Evolutionary conservation across 2,797 vertebrate genomes (phyloP).

Genomic region (Dendrocincla tyrannina): DNA sequence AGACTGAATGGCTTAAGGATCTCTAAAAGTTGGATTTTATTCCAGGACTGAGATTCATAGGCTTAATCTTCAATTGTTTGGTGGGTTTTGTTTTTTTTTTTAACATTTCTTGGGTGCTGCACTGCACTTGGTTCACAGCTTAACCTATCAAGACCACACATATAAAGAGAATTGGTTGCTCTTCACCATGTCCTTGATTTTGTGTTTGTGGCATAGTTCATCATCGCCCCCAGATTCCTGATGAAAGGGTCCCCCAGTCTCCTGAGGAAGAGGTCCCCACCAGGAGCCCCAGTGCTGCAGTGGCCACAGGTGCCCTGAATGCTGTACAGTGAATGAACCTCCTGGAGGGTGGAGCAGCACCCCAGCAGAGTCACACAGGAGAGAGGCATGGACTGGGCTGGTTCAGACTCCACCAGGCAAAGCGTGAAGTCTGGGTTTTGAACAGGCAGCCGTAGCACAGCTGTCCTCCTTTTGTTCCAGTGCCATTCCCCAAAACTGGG

Average conservation of each 20-base stretch:
- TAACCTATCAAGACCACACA: background rate
- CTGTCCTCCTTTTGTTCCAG: background rate
- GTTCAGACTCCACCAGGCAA: background rate
- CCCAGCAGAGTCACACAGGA: background rate
- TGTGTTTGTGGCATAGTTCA: background rate
- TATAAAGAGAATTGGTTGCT: background rate
- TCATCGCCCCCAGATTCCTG: background rate
- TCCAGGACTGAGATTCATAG: background rate
- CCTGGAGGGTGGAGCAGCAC: background rate
- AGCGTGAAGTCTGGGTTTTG: background rate
- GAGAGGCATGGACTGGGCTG: background rate
- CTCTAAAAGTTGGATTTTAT: background rate
- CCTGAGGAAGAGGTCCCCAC: background rate
- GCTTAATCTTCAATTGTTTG: background rate
- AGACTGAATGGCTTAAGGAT: background rate
- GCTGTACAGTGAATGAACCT: background rate
- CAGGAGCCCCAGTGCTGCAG: background rate
- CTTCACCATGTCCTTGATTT: background rate
- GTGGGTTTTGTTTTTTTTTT: background rate
- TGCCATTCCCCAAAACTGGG: background rate
- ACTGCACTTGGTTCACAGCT: background rate
- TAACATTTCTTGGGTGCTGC: background rate
- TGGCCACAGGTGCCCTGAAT: background rate
- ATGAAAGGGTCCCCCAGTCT: background rate
- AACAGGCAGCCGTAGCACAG: accelerated